phyloP scores from a whole-genome alignment of 2,888 invertebrate genomes.

The Nymphalis c-album region DNA sequence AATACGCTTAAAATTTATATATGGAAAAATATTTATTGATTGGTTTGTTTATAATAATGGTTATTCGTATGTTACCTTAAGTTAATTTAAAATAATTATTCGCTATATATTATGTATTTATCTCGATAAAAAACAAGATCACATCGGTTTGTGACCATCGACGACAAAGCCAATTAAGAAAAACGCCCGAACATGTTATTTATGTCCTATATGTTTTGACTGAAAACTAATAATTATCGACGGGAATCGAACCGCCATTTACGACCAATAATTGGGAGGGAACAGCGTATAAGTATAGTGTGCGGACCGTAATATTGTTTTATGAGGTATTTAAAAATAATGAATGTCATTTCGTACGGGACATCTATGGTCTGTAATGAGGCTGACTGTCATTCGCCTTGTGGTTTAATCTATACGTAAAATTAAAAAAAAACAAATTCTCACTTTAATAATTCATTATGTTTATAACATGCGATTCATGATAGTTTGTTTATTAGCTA shows the following conservation, averaged over 20 bases:
- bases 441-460: no score
- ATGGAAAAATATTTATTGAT: no score
- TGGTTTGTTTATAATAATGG: no score
- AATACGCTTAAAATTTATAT: no score
- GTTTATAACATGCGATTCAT: no score
- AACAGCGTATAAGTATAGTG: constrained; percentile 71
- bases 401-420: background rate
- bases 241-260: constrained; percentile 69
- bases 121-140: background rate
- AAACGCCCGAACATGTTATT: constrained; percentile 46
- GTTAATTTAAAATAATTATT: no score
- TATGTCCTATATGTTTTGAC: constrained; percentile 49
- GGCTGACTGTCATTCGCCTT: constrained; percentile 6
- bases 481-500: no score
- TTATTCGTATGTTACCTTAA: no score
- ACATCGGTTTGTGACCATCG: constrained; percentile 23
- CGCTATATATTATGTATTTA: background rate
- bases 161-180: constrained; percentile 45
- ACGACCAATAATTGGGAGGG: constrained; percentile 75
- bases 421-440: background rate
- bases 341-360: constrained; percentile 64
- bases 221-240: constrained; percentile 69
- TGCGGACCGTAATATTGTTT: constrained; percentile 64
- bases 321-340: constrained; percentile 72
- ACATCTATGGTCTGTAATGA: constrained; percentile 47